Percentiles rank a stretch among this genome's conserved stretches.
Evolutionary conservation across 1,140 invertebrate genomes (phyloP).

Genomic region (Plutomurus gul): DNA sequence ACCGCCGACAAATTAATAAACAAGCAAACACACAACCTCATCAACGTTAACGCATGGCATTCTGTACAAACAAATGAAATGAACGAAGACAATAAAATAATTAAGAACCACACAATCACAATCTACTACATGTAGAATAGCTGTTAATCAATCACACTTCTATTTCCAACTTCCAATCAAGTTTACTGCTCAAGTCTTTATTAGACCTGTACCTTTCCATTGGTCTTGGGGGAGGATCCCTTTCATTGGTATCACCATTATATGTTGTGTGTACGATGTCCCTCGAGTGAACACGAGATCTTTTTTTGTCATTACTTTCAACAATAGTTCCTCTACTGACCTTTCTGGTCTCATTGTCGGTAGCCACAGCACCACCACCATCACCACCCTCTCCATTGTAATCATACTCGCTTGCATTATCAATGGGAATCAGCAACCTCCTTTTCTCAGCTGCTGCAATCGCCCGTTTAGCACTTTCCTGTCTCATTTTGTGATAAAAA

Average conservation of each 20-base stretch:
- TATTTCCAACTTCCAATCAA: conserved; percentile 21
- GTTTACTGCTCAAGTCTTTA: not conserved
- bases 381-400: not conserved
- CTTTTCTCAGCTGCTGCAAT: not conserved
- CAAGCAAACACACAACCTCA: too few relatives aligned
- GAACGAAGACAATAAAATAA: too few relatives aligned
- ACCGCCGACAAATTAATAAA: too few relatives aligned
- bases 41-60: too few relatives aligned
- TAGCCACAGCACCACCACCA: not conserved
- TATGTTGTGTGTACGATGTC: not conserved
- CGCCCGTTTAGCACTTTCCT: conserved; percentile 10
- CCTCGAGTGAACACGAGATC: not conserved
- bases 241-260: not conserved
- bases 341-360: not conserved
- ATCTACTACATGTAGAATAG: too few relatives aligned
- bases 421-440: not conserved
- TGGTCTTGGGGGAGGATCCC: not conserved
- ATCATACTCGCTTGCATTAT: not conserved
- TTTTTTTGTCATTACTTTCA: not conserved
- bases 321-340: not conserved
- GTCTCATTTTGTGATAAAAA: conserved; percentile 28
- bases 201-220: not conserved
- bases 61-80: too few relatives aligned
- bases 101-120: too few relatives aligned
- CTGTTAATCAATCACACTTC: not conserved